Evolutionary conservation across 2,888 invertebrate species (phyloP).

Genomic region (Diaperis boleti): DNA sequence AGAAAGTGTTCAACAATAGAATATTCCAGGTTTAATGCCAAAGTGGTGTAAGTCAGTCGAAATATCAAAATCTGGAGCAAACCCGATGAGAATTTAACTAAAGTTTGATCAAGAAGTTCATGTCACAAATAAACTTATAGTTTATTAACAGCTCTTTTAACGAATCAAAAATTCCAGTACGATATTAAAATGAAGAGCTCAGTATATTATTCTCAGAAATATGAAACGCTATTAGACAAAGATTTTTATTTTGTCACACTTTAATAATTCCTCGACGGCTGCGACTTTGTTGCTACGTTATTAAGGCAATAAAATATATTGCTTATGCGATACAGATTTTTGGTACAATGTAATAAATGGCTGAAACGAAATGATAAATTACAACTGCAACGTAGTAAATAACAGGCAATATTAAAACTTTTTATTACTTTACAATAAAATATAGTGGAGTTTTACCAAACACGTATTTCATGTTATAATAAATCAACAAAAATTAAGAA

Average conservation of each 20-base stretch:
- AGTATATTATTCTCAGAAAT: no score
- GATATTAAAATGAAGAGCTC: no score
- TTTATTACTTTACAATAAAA: slow-evolving; percentile 7
- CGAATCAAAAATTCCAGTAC: no score
- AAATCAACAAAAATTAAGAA: slow-evolving; percentile 4
- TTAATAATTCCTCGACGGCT: background rate
- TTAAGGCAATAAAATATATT: slow-evolving; percentile 15
- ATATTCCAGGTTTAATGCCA: background rate
- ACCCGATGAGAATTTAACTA: no score
- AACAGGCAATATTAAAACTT: slow-evolving; percentile 16
- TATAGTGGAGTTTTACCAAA: background rate
- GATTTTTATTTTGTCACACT: background rate
- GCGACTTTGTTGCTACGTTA: background rate
- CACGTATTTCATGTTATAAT: no score
- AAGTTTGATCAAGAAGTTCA: no score
- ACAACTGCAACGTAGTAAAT: slow-evolving; percentile 10
- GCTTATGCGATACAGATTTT: slow-evolving; percentile 1
- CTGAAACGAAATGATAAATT: slow-evolving; percentile 15
- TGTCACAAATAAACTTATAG: no score
- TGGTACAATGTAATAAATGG: slow-evolving; percentile 8
- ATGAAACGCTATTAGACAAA: background rate
- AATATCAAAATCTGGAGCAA: no score
- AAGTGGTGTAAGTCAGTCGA: no score
- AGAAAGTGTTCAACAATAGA: background rate
- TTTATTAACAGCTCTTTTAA: no score